Evolutionary conservation across 1,140 invertebrate genomes (phyloP).

Genomic region (Drosophila prosaltans): DNA sequence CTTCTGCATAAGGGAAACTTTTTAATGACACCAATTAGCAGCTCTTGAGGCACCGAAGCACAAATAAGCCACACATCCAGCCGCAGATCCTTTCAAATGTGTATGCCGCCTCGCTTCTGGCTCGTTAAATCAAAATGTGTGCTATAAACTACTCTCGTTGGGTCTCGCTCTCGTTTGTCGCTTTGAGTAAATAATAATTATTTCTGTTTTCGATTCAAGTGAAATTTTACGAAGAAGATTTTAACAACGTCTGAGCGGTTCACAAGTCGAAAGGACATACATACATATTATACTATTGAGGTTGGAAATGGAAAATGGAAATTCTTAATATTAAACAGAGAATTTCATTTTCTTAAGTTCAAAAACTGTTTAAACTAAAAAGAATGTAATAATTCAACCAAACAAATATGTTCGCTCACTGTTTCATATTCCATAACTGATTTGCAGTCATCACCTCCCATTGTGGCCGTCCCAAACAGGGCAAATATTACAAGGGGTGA

Average conservation of each 20-base stretch:
- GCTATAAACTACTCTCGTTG: constrained; percentile 49
- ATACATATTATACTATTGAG: too few relatives aligned
- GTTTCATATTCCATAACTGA: background rate
- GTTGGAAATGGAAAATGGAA: too few relatives aligned
- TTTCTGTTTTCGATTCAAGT: constrained; percentile 49
- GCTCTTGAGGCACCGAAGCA: constrained; percentile 34
- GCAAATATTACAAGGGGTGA: constrained; percentile 50
- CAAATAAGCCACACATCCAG: constrained; percentile 4
- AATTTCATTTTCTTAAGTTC: too few relatives aligned
- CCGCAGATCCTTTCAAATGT: constrained; percentile 35
- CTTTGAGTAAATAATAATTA: constrained; percentile 75
- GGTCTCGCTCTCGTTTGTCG: constrained; percentile 12
- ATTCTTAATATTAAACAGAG: too few relatives aligned
- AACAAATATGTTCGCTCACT: background rate
- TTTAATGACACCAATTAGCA: constrained; percentile 78
- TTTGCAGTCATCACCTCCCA: background rate
- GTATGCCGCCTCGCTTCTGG: constrained; percentile 24
- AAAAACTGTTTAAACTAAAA: background rate
- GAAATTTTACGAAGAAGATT: background rate
- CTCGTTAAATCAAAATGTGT: constrained; percentile 67
- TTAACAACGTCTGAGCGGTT: background rate
- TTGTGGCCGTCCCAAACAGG: background rate
- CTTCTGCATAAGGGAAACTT: constrained; percentile 37
- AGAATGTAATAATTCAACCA: background rate
- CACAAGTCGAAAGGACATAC: background rate